Base-by-base conservation (phyloP, 2,888 invertebrate genomes). In the Nemapogon koenigi region DNA sequence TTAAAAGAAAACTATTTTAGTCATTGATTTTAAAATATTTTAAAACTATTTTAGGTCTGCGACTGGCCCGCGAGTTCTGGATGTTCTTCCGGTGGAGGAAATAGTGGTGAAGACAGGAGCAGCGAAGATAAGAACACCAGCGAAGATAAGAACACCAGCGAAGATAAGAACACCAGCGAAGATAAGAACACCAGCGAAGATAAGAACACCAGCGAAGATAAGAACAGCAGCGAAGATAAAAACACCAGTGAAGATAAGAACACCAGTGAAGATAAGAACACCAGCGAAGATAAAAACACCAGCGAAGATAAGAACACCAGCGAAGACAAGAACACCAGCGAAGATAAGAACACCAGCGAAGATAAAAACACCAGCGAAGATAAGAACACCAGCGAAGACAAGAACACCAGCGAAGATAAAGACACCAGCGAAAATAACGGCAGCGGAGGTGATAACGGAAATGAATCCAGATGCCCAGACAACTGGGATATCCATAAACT, bases 401-500 rank as follows among this genome's bases (percentile, higher is more conserved):
- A n/a, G n/a, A n/a, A n/a, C n/a, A n/a, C n/a, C n/a, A 11, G 16
- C 13, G 16, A 16, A 14, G 16, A n/a, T 14, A 16, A n/a, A 6
- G 31, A 16, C 13, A 31, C 4, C 16, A 11, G 16, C 13, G 7
- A 31, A 10, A 16, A 15, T n/a, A 15, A 8, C 11, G 35, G 16
- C 26, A 26, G 10, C 15, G 25, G 27, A 4, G 16, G 16, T 10
- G 25, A 15, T 16, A 8, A 15, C 4, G 25, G 26, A 16, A 16
- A 8, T 16, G 35, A 22, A 6, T 22, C 6, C 22, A n/a, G n/a
- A 3, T 59, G 59, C 26, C 59, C 59, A 1, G 45, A 49, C 16
- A 46, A 54, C 39, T 51, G 46, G 32, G 16, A 45, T 6, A 37
- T 53, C 3, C 52, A 60, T 15, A 40, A 44, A 3, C 44, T 59